Conservation (phyloP, 1,140 invertebrate species). For the Colletes latitarsis region DNA sequence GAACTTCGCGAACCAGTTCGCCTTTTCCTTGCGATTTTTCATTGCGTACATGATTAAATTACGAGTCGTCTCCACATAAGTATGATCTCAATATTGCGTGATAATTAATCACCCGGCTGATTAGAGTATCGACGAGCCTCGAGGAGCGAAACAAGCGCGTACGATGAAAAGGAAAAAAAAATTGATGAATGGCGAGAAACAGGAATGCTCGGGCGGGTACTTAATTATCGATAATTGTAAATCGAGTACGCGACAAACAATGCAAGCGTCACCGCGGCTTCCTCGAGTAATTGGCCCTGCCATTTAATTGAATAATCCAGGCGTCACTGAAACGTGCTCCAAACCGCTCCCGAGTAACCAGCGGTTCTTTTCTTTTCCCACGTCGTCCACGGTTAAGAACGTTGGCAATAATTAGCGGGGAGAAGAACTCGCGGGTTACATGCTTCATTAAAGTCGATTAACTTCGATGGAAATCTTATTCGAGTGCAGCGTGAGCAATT, state of each 20-base stretch:
- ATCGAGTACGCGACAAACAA: conserved; percentile 47
- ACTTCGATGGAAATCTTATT: conserved; percentile 16
- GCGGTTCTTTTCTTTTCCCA: neutral
- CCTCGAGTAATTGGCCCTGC: conserved; percentile 51
- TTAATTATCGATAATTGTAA: conserved; percentile 67
- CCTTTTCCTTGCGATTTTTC: conserved; percentile 5
- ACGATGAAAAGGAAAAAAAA: conserved; percentile 7
- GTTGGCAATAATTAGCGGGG: conserved; percentile 59
- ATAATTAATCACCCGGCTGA: conserved; percentile 60
- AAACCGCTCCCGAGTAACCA: neutral
- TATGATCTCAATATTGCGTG: conserved; percentile 27
- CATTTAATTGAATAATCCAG: conserved; percentile 41
- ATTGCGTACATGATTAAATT: conserved; percentile 48
- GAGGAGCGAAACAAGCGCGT: neutral
- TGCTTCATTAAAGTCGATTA: conserved; percentile 41
- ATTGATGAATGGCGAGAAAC: neutral
- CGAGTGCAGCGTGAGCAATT: neutral
- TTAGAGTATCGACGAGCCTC: conserved; percentile 41
- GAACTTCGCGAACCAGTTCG: neutral
- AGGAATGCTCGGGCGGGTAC: conserved; percentile 3
- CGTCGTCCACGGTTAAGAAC: conserved; percentile 30
- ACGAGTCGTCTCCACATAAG: conserved; percentile 25
- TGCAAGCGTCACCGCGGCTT: conserved; percentile 45
- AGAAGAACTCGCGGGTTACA: conserved; percentile 20
- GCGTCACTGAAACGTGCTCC: conserved; percentile 35